Percentiles rank a stretch among this genome's conserved stretches.
These are phyloP conservation scores for Barnardius zonarius DNA, from an alignment of 2,113 vertebrate genomes.

Conservation along the genomic window DNA sequence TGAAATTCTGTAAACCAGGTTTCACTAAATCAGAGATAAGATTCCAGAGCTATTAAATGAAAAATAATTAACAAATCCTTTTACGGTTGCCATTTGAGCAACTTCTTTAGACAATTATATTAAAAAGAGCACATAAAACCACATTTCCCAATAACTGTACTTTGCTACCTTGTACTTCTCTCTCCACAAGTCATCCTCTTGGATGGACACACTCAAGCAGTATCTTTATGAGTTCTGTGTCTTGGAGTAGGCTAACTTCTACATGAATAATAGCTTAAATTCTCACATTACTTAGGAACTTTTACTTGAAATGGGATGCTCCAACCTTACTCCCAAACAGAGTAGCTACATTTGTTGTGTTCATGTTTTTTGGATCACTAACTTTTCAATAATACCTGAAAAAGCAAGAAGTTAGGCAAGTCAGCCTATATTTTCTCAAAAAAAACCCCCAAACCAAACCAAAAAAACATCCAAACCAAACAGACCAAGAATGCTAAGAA, in stretches of 20 bases:
- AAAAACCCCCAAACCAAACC: neutral
- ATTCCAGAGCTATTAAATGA: neutral
- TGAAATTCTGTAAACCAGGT: neutral
- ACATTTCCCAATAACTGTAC: neutral
- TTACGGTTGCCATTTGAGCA: neutral
- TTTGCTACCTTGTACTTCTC: neutral
- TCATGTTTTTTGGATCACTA: neutral
- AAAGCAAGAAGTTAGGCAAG: constrained; percentile 1
- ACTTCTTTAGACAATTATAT: neutral
- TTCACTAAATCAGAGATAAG: neutral
- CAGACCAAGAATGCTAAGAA: neutral
- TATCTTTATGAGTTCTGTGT: neutral
- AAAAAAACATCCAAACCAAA: neutral
- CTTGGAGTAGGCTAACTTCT: neutral
- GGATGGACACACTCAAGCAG: neutral
- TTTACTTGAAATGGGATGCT: neutral
- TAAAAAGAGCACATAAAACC: neutral
- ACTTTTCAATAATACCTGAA: constrained; percentile 22
- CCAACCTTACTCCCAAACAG: neutral
- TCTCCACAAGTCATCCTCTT: neutral
- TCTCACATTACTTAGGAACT: neutral
- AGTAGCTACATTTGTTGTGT: neutral
- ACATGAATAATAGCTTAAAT: neutral
- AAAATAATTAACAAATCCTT: neutral
- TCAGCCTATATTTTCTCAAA: neutral